Conservation (phyloP, 1,140 invertebrate species). For the Portunus trituberculatus region DNA sequence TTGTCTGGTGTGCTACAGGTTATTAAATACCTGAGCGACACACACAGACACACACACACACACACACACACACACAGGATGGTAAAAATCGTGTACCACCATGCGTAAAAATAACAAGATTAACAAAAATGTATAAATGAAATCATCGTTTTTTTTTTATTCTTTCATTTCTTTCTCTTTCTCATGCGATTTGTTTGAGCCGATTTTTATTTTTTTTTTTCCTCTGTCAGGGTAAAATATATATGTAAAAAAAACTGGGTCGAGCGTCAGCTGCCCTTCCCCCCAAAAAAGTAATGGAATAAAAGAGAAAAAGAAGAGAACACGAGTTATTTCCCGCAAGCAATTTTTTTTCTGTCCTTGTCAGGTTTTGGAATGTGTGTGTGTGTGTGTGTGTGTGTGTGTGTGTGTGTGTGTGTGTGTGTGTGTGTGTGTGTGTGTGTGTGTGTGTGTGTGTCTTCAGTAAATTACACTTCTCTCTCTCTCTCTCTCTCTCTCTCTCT, state of each 20-base stretch:
- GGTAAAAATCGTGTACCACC: background rate
- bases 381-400: conserved; percentile 11
- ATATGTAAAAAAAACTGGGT: too few species aligned
- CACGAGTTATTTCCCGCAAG: conserved; percentile 10
- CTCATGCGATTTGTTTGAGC: too few species aligned
- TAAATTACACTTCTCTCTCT: background rate
- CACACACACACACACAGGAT: background rate
- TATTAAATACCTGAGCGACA: background rate
- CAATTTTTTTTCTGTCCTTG: background rate
- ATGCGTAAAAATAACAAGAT: background rate
- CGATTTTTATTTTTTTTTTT: too few species aligned
- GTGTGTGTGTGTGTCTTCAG: too few species aligned
- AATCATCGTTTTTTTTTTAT: too few species aligned
- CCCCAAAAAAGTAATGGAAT: too few species aligned
- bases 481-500: conserved; percentile 11
- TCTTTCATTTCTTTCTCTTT: too few species aligned
- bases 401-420: background rate
- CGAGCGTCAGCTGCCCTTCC: too few species aligned
- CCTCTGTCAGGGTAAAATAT: too few species aligned
- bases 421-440: too few species aligned
- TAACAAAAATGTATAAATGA: background rate
- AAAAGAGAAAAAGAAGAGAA: conserved; percentile 1
- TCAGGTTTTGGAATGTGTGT: conserved; percentile 21
- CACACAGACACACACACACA: background rate
- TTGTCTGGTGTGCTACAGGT: background rate